Evolutionary conservation across 1,140 invertebrate genomes (phyloP), one percentile per base, ranked within the genome.

Genomic region (Drosophila lacteicornis): DNA sequence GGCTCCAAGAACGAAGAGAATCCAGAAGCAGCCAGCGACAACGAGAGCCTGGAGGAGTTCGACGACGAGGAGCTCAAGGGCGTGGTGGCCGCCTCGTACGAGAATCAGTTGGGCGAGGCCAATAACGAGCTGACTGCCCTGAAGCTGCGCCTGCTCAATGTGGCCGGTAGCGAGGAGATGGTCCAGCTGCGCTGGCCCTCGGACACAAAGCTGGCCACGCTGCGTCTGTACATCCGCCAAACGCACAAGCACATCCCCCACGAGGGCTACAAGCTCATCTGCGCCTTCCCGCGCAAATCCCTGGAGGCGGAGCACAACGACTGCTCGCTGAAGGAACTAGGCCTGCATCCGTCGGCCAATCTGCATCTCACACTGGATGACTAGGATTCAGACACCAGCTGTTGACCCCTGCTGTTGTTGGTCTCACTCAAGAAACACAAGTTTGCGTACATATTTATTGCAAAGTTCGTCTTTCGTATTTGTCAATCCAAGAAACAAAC

Each of bases 141-240:
- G 4, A 91, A 87, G 63, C 42, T 92, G 67, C 82, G 92, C 12
- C 58, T 92, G 19, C 73, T 91, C 7, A 81, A 91, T 49, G 82
- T 73, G n/a, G 53, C 67, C 6, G 91, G 88, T 25, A 66, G 46
- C 49, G 92, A 92, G 45, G 91, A 92, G 49, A 79, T 90, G n/a
- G 83, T 92, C 11, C 85, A 92, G 57, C 56, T 92, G 53, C 88
- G 91, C 50, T 93, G 92, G 92, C 92, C 92, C 0, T 92, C 91
- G 17, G 81, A 92, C 60, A 93, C 91, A 5, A 84, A 86, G 56
- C 45, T 93, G 38, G 61, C 82, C 30, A 90, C 79, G 3, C 50
- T 93, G n/a, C 73, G 85, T 30, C 63, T 86, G 0, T 93, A 92
- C 60, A 91, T 93, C 22, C 51, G 38, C 1, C 81, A 91, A 84